Base-by-base conservation (phyloP, 1,140 invertebrate genomes). In the Mya arenaria region DNA sequence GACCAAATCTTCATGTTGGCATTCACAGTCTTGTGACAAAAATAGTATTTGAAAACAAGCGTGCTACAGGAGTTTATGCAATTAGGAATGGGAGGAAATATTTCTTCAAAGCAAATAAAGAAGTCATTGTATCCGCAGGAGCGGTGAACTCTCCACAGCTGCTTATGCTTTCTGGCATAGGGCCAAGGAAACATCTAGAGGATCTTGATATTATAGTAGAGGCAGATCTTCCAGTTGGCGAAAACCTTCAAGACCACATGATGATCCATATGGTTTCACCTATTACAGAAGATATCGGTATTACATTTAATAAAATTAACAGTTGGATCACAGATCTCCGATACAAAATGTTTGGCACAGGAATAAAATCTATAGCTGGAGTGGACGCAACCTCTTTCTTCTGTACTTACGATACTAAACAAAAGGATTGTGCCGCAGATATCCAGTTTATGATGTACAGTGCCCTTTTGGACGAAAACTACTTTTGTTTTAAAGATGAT, bases 111-210 rank as follows among this genome's bases (percentile, higher is more conserved):
- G 95, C 95, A 0, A 95, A 93, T 17, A 97, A 97, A 88, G 98
- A 99, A 92, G 95, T 98, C 0, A 96, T 98, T 48, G 80, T 98
- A 23, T 90, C 89, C 0, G 97, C 95, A 0, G 98, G 98, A 0
- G 94, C 97, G 0, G 94, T 99, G 0, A 97, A 97, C 88, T 96
- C 97, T 0, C 96, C 98, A 0, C 97, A 98, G 83, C 85, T 99
- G 0, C 90, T 99, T 4, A 97, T 99, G 96, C 91, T 98, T 0
- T 98, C 97, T 3, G 98, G 98, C 0, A 94, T 98, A 3, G 97
- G 97, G 0, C 97, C 97, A 36, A 82, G 65, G 34, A 44, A 83
- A 58, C 88, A 89, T 56, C 71, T 89, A 13, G 75, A 88, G 19
- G 56, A 68, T 19, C 37, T 84, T 10, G 69, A 86, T 87, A 89